These are phyloP conservation scores for Rhinogobius similis DNA, from an alignment of 2,113 vertebrate species.

Conservation along the genomic window DNA sequence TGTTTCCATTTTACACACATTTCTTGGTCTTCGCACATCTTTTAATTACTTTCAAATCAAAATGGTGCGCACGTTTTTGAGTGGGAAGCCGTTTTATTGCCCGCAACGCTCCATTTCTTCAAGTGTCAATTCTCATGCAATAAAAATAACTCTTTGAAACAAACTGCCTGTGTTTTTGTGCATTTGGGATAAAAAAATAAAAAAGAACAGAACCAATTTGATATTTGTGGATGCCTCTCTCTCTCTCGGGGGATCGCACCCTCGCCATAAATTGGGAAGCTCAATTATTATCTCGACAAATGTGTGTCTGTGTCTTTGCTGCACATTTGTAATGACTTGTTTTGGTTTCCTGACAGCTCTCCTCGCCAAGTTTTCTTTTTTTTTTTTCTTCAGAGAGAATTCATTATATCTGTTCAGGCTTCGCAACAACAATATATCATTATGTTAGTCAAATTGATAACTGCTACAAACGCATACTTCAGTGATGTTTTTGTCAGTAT, in stretches of 20 bases:
- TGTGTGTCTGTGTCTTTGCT: constrained; percentile 27
- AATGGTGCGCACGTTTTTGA: neutral
- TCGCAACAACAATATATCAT: neutral
- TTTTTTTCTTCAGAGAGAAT: constrained; percentile 13
- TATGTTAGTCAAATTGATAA: constrained; percentile 1
- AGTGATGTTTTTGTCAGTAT: neutral
- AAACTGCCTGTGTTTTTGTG: constrained; percentile 17
- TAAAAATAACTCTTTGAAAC: constrained; percentile 21
- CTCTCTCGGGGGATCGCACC: constrained; percentile 28
- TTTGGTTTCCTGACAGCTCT: constrained; percentile 32
- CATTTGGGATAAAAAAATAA: neutral
- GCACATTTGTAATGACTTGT: constrained; percentile 37
- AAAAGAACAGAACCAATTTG: constrained; percentile 20
- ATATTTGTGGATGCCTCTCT: constrained; percentile 16
- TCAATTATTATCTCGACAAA: constrained; percentile 32
- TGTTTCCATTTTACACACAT: neutral
- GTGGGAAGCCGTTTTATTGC: neutral
- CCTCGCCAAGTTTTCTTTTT: constrained; percentile 2
- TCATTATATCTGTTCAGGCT: neutral
- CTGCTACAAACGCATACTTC: neutral
- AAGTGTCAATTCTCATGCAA: constrained; percentile 20
- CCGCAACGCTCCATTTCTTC: constrained; percentile 7
- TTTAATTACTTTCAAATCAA: neutral
- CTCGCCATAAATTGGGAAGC: constrained; percentile 30
- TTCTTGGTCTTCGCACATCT: neutral